Conservation (phyloP, 2,888 invertebrate genomes). For the Drosophila rellima region DNA sequence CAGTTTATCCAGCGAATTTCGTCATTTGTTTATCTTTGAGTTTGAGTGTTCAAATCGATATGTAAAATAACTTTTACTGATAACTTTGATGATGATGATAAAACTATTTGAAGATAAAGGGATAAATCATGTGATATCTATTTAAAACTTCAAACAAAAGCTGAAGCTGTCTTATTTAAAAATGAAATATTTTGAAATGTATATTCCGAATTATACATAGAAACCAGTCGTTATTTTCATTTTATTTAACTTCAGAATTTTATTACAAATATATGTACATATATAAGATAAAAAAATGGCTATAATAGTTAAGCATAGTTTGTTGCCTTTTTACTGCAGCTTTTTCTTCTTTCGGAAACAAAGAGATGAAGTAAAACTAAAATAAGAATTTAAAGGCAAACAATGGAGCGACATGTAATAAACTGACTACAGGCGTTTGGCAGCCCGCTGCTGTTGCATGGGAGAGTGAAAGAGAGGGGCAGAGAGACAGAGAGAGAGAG, state of each 20-base stretch:
- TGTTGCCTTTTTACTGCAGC: not conserved
- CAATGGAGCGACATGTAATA: slow-evolving; percentile 27
- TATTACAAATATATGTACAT: not conserved
- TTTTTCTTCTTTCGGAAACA: not conserved
- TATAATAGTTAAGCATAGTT: not conserved
- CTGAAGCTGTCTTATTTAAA: too few relatives aligned
- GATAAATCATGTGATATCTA: too few relatives aligned
- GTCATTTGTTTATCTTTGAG: slow-evolving; percentile 59
- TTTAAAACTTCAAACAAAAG: too few relatives aligned
- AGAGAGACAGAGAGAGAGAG: not conserved
- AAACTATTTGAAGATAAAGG: not conserved
- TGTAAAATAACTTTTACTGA: slow-evolving; percentile 53
- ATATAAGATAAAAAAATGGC: not conserved
- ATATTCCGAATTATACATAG: too few relatives aligned
- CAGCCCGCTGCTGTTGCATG: slow-evolving; percentile 6
- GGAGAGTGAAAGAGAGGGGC: not conserved
- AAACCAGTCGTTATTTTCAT: not conserved
- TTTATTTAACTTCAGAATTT: not conserved
- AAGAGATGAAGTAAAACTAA: slow-evolving; percentile 69
- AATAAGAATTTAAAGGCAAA: slow-evolving; percentile 80
- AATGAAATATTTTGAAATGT: too few relatives aligned
- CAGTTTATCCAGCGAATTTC: slow-evolving; percentile 40
- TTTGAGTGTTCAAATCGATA: slow-evolving; percentile 42
- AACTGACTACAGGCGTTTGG: slow-evolving; percentile 18
- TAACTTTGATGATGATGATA: slow-evolving; percentile 5